Percentiles rank a stretch among this genome's conserved stretches.
These are phyloP conservation scores for Mastomys natalensis DNA, from an alignment of 2,113 vertebrate species.

Conservation along the genomic window DNA sequence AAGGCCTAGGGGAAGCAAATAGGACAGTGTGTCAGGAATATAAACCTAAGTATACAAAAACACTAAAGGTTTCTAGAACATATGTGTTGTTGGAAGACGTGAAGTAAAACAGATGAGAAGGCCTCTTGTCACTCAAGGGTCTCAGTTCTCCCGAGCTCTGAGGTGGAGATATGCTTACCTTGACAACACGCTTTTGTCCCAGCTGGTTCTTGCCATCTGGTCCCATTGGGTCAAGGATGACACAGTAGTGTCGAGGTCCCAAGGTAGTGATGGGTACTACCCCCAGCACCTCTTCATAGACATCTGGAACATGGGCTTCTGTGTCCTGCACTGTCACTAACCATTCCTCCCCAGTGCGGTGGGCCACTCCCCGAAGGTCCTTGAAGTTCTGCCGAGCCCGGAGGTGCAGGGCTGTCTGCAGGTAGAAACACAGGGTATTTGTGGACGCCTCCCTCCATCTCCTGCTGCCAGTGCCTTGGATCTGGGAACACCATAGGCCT, in stretches of 20 bases:
- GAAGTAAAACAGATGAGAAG: background rate
- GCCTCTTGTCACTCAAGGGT: background rate
- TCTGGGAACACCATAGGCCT: background rate
- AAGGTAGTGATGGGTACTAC: constrained; percentile 92
- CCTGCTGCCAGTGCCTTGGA: background rate
- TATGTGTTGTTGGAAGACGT: background rate
- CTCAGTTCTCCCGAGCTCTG: fast-evolving
- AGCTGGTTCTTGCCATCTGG: constrained; percentile 92
- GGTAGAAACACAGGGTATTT: fast-evolving
- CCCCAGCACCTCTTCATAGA: constrained; percentile 92
- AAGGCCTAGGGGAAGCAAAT: background rate
- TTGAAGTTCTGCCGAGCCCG: constrained; percentile 90
- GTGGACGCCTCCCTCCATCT: background rate
- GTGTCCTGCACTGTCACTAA: constrained; percentile 91
- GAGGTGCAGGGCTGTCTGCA: constrained; percentile 93
- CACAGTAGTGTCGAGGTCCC: constrained; percentile 92
- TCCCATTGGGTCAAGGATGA: constrained; percentile 92
- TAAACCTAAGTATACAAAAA: background rate
- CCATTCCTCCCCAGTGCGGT: constrained; percentile 94
- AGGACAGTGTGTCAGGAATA: background rate
- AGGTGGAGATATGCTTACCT: constrained; percentile 83
- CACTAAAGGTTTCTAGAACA: background rate
- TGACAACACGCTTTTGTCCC: constrained; percentile 93
- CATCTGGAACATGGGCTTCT: constrained; percentile 93
- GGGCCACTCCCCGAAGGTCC: constrained; percentile 84